Conservation (phyloP, 2,888 invertebrate species). For the Marronus borbonicus region DNA sequence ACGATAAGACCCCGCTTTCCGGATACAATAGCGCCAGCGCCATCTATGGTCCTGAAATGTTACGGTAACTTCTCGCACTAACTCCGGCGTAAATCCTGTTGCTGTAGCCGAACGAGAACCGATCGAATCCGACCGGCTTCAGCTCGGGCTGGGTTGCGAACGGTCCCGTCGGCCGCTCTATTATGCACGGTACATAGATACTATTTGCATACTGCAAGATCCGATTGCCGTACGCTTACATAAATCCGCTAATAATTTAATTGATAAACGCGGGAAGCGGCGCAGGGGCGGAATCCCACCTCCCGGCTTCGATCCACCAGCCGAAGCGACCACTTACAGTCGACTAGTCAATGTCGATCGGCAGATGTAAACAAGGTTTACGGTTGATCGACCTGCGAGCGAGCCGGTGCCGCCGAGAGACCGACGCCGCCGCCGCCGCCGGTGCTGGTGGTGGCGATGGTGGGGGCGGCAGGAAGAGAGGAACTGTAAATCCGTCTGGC, state of each 20-base stretch:
- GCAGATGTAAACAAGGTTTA: conserved; percentile 38
- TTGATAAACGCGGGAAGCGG: conserved; percentile 51
- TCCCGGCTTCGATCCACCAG: not conserved
- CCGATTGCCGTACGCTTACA: conserved; percentile 62
- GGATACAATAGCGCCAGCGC: not conserved
- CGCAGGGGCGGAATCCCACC: not conserved
- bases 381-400: conserved; percentile 32
- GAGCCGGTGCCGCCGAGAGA: not conserved
- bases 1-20: too few species aligned
- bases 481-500: conserved; percentile 29
- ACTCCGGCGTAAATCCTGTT: too few species aligned
- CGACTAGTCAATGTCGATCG: conserved; percentile 34
- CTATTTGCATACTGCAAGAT: conserved; percentile 61
- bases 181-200: conserved; percentile 52
- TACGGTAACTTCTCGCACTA: not conserved
- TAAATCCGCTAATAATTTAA: conserved; percentile 64
- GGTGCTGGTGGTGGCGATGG: not conserved
- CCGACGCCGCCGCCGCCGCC: conserved; percentile 7
- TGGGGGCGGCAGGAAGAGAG: not conserved
- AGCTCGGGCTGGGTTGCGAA: not conserved
- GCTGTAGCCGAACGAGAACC: not conserved
- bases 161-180: conserved; percentile 2
- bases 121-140: not conserved
- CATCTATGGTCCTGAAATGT: not conserved
- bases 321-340: conserved; percentile 23